Base-by-base conservation (phyloP, 2,888 invertebrate species). In the Flexamia atlantica region DNA sequence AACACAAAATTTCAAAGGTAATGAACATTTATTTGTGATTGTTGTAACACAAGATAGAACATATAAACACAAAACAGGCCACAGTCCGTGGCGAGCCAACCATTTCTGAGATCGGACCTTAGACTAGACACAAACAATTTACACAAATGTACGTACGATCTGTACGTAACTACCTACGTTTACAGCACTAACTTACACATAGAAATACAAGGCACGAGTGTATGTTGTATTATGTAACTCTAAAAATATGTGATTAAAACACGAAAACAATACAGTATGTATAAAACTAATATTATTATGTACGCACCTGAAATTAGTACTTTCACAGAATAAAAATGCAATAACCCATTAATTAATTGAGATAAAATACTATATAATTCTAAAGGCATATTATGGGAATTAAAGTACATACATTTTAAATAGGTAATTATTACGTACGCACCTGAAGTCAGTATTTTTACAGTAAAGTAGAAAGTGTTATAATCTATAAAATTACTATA, bases 21-120 rank as follows among this genome's bases (percentile, higher is more conserved):
- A 64, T 64, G 64, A 64, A 64, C 64, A 64, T 64, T 64, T 64
- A 64, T 64, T 64, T 64, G 64, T 64, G 64, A 64, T 64, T 64
- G 28, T 64, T 30, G 23, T 57, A 64, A 64, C 64, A 64, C 64
- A 64, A 64, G 64, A 64, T 64, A 64, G 64, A 64, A 64, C 64
- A 64, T 64, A 64, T 64, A 64, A 64, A 64, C 64, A 30, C 64
- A 64, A 25, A 64, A 64, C 64, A 64, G 64, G 64, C 64, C 64
- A 64, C 64, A 64, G 30, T 64, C 64, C 17, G 64, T 64, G 64
- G 64, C 7, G 64, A 28, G 23, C 46, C 46, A 53, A 53, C 53
- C 3, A 20, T 53, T 23, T 1, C 64, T 64, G 64, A 64, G 64
- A 64, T 64, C 64, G 64, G 64, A 64, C 64, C 64, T 64, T 64